phyloP scores from a whole-genome alignment of 2,797 vertebrate genomes.

The Sylvilagus floridanus region DNA sequence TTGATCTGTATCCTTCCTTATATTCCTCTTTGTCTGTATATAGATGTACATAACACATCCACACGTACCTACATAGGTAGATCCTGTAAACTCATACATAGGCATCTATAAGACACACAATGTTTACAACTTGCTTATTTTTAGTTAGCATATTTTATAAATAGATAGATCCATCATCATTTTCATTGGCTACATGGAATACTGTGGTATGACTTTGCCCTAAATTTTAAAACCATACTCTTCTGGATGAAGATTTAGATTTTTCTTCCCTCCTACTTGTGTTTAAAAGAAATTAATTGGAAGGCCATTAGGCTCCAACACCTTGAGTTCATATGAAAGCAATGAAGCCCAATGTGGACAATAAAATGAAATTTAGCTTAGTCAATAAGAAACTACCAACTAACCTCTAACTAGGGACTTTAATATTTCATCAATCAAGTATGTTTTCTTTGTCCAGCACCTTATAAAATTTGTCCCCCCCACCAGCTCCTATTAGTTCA shows the following conservation, averaged over 20 bases:
- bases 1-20: not conserved
- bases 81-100: no score
- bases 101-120: rapidly evolving
- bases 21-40: not conserved
- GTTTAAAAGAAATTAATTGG: not conserved
- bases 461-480: not conserved
- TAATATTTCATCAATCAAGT: not conserved
- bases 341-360: not conserved
- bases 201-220: not conserved
- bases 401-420: not conserved
- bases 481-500: no score
- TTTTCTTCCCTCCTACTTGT: not conserved
- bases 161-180: not conserved
- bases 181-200: not conserved
- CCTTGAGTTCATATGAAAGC: not conserved
- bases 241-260: not conserved
- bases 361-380: not conserved
- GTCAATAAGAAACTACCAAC: not conserved
- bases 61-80: not conserved
- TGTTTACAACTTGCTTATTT: not conserved
- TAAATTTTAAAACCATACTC: not conserved
- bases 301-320: not conserved
- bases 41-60: not conserved
- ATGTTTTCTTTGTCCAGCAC: not conserved
- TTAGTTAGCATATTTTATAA: not conserved